phyloP scores from a whole-genome alignment of 2,113 vertebrate genomes.

The Nipponia nippon region DNA sequence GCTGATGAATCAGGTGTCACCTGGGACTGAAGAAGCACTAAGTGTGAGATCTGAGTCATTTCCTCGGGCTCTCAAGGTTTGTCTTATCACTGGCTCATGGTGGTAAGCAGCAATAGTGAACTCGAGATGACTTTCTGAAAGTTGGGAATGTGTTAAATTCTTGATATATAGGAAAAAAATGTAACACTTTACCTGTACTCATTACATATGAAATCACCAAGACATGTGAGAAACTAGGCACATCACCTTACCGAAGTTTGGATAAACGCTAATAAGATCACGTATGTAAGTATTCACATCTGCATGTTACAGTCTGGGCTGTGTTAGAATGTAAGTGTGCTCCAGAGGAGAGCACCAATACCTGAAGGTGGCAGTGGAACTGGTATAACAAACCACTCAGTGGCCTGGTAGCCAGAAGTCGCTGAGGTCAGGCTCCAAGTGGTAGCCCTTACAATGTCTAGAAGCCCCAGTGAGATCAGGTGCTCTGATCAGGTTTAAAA shows the following conservation, averaged over 20 bases:
- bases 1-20: constrained; percentile 30
- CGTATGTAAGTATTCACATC: background rate
- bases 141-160: background rate
- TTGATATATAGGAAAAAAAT: background rate
- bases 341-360: background rate
- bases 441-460: background rate
- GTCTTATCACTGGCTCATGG: background rate
- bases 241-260: background rate
- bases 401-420: background rate
- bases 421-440: background rate
- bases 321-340: background rate
- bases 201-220: background rate
- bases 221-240: background rate
- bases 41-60: constrained; percentile 29
- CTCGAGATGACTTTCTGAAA: background rate
- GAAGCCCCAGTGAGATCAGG: background rate
- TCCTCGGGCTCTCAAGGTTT: background rate
- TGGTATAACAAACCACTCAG: background rate
- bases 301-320: background rate
- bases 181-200: background rate
- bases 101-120: background rate
- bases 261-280: background rate
- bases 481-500: background rate
- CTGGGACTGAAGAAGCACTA: background rate
- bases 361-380: background rate